Percentiles rank a stretch among this genome's conserved stretches.
phyloP scores from a whole-genome alignment of 2,797 vertebrate species.

The Schizopygopsis malacanthus region DNA sequence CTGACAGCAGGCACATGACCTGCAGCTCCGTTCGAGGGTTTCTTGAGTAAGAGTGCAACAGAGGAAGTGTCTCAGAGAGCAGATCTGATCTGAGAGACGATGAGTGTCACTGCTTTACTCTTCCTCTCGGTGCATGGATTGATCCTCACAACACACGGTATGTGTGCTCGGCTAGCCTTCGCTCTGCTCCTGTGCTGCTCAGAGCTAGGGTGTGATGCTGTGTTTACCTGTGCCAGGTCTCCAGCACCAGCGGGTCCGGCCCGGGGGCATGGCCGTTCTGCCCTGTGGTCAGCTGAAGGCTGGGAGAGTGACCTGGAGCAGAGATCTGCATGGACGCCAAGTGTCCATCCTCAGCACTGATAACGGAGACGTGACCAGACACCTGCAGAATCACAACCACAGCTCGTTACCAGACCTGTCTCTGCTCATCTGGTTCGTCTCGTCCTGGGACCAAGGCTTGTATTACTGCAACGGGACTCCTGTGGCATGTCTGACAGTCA shows the following conservation, averaged over 20 bases:
- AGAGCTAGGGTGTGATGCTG: not conserved
- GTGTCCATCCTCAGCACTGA: constrained; percentile 29
- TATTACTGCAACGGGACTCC: constrained; percentile 33
- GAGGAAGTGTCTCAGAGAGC: not conserved
- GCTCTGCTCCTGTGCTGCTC: not conserved
- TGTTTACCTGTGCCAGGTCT: constrained; percentile 3
- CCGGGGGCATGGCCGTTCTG: constrained; percentile 21
- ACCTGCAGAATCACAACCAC: constrained; percentile 18
- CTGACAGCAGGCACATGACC: not conserved
- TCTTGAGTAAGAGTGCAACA: not conserved
- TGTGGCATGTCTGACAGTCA: constrained; percentile 28
- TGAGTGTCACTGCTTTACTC: not conserved
- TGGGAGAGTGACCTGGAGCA: constrained; percentile 37
- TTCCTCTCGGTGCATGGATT: not conserved
- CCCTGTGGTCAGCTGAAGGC: constrained; percentile 17
- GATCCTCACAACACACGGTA: not conserved
- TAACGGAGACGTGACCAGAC: constrained; percentile 9
- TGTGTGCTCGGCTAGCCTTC: not conserved
- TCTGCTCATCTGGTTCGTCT: constrained; percentile 39
- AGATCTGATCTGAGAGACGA: not conserved
- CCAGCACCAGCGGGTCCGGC: constrained; percentile 29
- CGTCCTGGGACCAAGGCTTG: constrained; percentile 22
- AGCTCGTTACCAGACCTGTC: constrained; percentile 10
- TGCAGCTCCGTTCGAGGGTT: not conserved
- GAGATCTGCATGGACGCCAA: constrained; percentile 14